These are phyloP conservation scores for Eledona agricola DNA, from an alignment of 2,888 invertebrate genomes.

Conservation along the genomic window DNA sequence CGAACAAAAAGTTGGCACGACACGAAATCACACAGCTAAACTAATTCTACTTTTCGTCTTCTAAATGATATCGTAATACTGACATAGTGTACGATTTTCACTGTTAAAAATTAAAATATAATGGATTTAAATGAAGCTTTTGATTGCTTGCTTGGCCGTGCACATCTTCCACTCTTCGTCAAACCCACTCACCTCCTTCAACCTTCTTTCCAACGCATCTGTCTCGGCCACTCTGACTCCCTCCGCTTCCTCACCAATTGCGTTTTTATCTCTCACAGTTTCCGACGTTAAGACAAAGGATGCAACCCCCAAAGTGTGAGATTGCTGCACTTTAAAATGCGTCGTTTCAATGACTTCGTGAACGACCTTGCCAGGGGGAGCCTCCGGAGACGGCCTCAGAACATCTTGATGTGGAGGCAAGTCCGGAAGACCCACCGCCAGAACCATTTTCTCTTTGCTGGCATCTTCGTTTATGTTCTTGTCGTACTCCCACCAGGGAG, in stretches of 20 bases:
- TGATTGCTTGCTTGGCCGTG: slow-evolving; percentile 68
- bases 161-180: slow-evolving; percentile 64
- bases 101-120: no score
- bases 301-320: slow-evolving; percentile 64
- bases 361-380: slow-evolving; percentile 63
- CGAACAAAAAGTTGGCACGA: slow-evolving; percentile 4
- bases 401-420: slow-evolving; percentile 56
- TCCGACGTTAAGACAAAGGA: slow-evolving; percentile 67
- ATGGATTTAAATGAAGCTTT: slow-evolving; percentile 68
- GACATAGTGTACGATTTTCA: no score
- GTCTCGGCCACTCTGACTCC: slow-evolving; percentile 47
- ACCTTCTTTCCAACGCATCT: slow-evolving; percentile 58
- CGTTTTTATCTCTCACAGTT: slow-evolving; percentile 60
- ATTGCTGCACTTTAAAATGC: slow-evolving; percentile 65
- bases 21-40: slow-evolving; percentile 10
- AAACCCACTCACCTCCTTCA: slow-evolving; percentile 65
- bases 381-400: slow-evolving; percentile 59
- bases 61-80: no score
- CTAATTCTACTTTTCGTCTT: neutral
- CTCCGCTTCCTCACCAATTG: slow-evolving; percentile 36
- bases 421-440: slow-evolving; percentile 61
- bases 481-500: slow-evolving; percentile 68
- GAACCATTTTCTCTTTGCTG: slow-evolving; percentile 61
- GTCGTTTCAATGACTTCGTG: slow-evolving; percentile 66
- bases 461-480: slow-evolving; percentile 58